phyloP scores from a whole-genome alignment of 2,888 invertebrate species.

The Leptogaster cylindrica region DNA sequence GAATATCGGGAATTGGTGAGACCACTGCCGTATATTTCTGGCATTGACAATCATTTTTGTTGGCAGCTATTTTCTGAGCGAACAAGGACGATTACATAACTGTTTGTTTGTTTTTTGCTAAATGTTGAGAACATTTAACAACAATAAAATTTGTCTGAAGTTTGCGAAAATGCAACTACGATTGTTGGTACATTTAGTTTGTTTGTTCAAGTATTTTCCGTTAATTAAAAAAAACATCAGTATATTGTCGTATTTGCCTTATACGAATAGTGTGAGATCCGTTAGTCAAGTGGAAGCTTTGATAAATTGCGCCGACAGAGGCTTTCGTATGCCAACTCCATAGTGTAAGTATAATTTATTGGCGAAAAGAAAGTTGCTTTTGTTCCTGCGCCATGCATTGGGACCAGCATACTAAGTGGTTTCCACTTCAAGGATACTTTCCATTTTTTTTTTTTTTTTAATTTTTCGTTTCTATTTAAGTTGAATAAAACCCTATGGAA shows the following conservation, averaged over 20 bases:
- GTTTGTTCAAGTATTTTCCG: background rate
- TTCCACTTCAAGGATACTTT: conserved; percentile 16
- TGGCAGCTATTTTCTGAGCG: background rate
- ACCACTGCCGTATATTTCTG: background rate
- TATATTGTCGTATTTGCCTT: background rate
- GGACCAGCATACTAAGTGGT: conserved; percentile 24
- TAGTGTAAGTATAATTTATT: conserved; percentile 23
- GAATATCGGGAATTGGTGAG: background rate
- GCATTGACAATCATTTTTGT: background rate
- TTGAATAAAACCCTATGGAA: conserved; percentile 3
- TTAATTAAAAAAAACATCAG: background rate
- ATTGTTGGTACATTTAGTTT: background rate
- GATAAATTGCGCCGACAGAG: conserved; percentile 17
- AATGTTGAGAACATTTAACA: background rate
- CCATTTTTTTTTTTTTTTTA: too few relatives aligned
- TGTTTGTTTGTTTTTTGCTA: background rate
- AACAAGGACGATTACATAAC: background rate
- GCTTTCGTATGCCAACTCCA: conserved; percentile 6
- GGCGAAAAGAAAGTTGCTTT: conserved; percentile 18
- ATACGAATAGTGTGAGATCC: background rate
- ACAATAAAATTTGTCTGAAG: background rate
- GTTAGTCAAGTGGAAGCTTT: background rate
- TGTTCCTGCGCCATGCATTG: background rate
- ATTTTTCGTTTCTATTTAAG: conserved; percentile 10
- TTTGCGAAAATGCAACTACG: background rate